Conservation (phyloP, 2,888 invertebrate species). For the Trileptium ribeirensis region DNA sequence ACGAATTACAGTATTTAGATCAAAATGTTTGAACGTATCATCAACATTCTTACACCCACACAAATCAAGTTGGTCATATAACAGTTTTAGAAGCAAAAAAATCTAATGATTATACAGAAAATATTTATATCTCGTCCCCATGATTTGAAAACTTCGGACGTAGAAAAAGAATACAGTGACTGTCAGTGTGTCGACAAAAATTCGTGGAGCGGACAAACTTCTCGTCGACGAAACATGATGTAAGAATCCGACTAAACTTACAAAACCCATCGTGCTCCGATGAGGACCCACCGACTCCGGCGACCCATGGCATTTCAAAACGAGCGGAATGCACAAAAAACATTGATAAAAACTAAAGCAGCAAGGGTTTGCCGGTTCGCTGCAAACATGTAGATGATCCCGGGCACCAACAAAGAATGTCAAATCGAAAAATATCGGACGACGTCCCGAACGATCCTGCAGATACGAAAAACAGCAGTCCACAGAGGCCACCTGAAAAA, state of each 20-base stretch:
- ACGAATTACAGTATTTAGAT: no score
- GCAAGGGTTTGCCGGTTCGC: background rate
- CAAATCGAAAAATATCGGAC: background rate
- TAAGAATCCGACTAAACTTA: background rate
- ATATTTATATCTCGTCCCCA: no score
- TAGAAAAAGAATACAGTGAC: no score
- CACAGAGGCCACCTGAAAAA: background rate
- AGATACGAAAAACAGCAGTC: background rate
- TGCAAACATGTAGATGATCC: background rate
- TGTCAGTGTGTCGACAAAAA: no score
- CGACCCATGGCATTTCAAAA: slow-evolving; percentile 7
- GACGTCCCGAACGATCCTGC: background rate
- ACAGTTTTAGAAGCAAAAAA: no score
- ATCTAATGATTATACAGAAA: no score
- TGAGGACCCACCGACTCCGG: background rate
- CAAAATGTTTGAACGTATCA: no score
- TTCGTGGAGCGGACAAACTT: no score
- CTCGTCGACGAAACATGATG: no score
- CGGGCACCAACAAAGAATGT: background rate
- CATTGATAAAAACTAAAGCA: background rate
- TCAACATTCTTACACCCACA: no score
- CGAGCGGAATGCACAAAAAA: background rate
- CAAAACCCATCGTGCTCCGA: background rate
- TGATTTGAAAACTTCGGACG: no score
- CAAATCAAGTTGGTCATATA: no score